These are phyloP conservation scores for Turritopsis rubra DNA, from an alignment of 30 jellyfish, hydroid and myxozoan genomes.

Conservation along the genomic window DNA sequence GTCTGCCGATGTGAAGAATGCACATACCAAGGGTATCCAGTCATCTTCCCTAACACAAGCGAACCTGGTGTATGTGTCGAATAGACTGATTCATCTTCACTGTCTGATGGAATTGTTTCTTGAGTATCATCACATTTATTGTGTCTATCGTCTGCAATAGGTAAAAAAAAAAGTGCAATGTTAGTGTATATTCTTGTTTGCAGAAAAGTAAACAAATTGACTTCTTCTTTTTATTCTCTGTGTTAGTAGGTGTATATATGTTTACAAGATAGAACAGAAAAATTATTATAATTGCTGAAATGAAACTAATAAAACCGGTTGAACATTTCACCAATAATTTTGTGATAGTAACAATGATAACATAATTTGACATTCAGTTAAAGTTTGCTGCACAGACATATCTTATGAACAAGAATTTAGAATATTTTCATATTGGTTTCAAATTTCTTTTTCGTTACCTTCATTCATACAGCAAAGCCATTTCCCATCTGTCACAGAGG, in stretches of 20 bases:
- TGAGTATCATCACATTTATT: slow-evolving; percentile 78
- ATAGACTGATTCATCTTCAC: slow-evolving; percentile 52
- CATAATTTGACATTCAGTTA: not conserved
- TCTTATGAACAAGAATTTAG: not conserved
- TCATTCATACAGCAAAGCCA: slow-evolving; percentile 84
- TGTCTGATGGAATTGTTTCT: slow-evolving; percentile 50
- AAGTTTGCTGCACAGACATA: not conserved
- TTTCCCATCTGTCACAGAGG: slow-evolving; percentile 23
- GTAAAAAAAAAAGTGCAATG: not conserved
- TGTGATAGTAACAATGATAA: not conserved
- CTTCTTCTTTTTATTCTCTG: too few relatives aligned
- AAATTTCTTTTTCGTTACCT: too few relatives aligned
- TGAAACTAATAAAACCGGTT: too few relatives aligned
- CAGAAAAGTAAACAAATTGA: too few relatives aligned
- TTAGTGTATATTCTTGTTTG: too few relatives aligned
- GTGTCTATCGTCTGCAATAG: slow-evolving; percentile 41
- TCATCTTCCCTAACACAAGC: slow-evolving; percentile 73
- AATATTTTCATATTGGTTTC: not conserved
- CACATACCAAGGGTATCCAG: slow-evolving; percentile 98
- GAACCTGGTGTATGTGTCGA: slow-evolving; percentile 53
- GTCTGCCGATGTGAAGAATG: too few relatives aligned
- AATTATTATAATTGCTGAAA: too few relatives aligned
- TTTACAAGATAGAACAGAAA: too few relatives aligned
- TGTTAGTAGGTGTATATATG: too few relatives aligned
- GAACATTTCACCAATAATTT: not conserved